Conservation (phyloP, 1,140 invertebrate species). For the Hycleus cichorii region DNA sequence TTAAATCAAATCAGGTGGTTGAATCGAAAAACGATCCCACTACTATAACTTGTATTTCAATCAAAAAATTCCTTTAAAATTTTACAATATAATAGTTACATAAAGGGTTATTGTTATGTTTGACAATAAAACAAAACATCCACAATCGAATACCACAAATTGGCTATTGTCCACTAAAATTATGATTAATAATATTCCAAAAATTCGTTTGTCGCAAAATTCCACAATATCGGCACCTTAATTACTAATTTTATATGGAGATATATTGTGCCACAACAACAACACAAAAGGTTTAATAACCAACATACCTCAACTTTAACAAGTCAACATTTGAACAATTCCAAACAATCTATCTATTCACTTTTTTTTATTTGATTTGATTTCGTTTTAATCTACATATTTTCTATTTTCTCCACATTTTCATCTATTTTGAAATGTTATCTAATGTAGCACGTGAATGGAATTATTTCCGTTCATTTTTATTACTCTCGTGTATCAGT, state of each 20-base stretch:
- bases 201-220: slow-evolving; percentile 28
- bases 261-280: too few relatives aligned
- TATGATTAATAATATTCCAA: slow-evolving; percentile 30
- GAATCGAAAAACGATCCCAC: too few relatives aligned
- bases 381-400: too few relatives aligned
- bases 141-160: slow-evolving; percentile 28
- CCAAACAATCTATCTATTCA: too few relatives aligned
- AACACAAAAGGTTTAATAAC: slow-evolving; percentile 38
- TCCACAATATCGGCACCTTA: slow-evolving; percentile 28
- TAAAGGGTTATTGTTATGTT: too few relatives aligned
- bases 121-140: slow-evolving; percentile 6
- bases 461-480: slow-evolving; percentile 1
- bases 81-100: too few relatives aligned
- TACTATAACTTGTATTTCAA: too few relatives aligned
- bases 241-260: slow-evolving; percentile 32
- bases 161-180: slow-evolving; percentile 20
- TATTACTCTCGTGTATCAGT: too few relatives aligned
- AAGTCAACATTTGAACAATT: neutral
- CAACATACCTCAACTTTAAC: slow-evolving; percentile 27
- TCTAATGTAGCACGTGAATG: slow-evolving; percentile 10
- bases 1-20: too few relatives aligned
- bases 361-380: too few relatives aligned
- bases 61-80: too few relatives aligned
- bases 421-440: slow-evolving; percentile 9
- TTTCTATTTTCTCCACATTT: too few relatives aligned